Evolutionary conservation across 2,888 invertebrate species (phyloP), one percentile per base, ranked within the genome.

Genomic region (Melinaea menophilus): DNA sequence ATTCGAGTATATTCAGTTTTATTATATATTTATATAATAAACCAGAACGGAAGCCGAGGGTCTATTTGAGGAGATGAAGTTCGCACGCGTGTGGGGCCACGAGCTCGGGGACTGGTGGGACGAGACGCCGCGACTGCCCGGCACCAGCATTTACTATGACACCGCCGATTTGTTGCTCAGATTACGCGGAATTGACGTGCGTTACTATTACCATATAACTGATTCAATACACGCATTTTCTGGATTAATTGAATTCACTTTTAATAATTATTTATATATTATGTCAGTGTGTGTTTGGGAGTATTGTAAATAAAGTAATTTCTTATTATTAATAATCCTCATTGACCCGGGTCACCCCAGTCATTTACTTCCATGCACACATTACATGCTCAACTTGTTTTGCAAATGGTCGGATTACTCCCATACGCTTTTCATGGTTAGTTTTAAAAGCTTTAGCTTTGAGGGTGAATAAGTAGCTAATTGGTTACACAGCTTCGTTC

Each of bases 101-200:
- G 90, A 90, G 70, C 80, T 90, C 0, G 90, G 90, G 0, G 90
- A 90, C 71, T 90, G 90, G 89, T 90, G 89, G 89, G 87, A 88
- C 64, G 62, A 70, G 5, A 82, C 87, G 0, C 86, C 85, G 0
- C 60, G 88, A 1, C 70, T 82, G 41, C 80, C 85, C 0, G 80
- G 79, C 11, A 81, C 77, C 70, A 85, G 76, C 66, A 73, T 67
- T 0, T 88, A 79, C 68, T 85, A 79, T 57, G 81, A 84, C n/a
- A 85, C 86, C 0, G 84, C 88, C 41, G 90, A 90, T 61, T 70
- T 89, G 2, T 74, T 90, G 13, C 74, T 90, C 0, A 76, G 90
- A 60, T 68, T 90, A 3, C 77, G 90, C 33, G 85, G 80, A 47
- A 67, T 87, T 41, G 51, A 51, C 51, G 51, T 51, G 31, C 31